A percentile compares a stretch with the other conserved stretches of the same genome.
These are phyloP conservation scores for Camponotus fellah DNA, from an alignment of 2,888 invertebrate genomes.

Conservation along the genomic window DNA sequence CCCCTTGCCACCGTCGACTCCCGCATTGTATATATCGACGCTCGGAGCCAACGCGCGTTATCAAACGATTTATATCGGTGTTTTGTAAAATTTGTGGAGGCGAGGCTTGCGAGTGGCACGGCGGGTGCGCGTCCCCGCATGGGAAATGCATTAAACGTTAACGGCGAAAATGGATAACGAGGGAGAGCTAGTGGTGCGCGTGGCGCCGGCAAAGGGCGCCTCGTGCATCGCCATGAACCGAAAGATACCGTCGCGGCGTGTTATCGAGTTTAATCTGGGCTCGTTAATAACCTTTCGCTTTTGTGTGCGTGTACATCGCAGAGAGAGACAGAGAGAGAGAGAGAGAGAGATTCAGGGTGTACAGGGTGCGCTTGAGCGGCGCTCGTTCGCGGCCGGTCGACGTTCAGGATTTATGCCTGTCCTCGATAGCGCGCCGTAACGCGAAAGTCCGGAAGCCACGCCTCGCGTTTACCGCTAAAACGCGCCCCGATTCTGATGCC, in stretches of 20 bases:
- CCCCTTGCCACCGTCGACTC: slow-evolving; percentile 14
- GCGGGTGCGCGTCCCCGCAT: slow-evolving; percentile 40
- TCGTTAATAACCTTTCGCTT: slow-evolving; percentile 63
- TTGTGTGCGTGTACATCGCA: slow-evolving; percentile 31
- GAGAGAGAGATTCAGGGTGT: slow-evolving; percentile 17
- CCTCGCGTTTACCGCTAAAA: slow-evolving; percentile 51
- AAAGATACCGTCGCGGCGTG: slow-evolving; percentile 70
- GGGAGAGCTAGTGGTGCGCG: slow-evolving; percentile 28
- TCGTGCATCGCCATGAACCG: slow-evolving; percentile 60
- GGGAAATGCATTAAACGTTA: slow-evolving; percentile 69
- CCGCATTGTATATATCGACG: slow-evolving; percentile 76
- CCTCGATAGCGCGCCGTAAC: slow-evolving; percentile 53
- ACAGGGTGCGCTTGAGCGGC: slow-evolving; percentile 2
- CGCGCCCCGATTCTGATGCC: slow-evolving; percentile 41
- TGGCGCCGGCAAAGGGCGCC: slow-evolving; percentile 47
- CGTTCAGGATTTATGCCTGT: slow-evolving; percentile 52
- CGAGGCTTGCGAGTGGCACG: slow-evolving; percentile 68
- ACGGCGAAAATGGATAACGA: slow-evolving; percentile 73
- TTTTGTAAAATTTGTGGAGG: slow-evolving; percentile 82
- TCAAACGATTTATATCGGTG: slow-evolving; percentile 83
- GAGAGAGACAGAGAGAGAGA: no score
- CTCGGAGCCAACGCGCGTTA: slow-evolving; percentile 79
- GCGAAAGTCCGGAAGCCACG: slow-evolving; percentile 51
- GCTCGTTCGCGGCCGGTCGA: slow-evolving; percentile 39
- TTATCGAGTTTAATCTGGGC: slow-evolving; percentile 72